Conservation (phyloP, 2,113 vertebrate genomes). For the Siniperca knerii region DNA sequence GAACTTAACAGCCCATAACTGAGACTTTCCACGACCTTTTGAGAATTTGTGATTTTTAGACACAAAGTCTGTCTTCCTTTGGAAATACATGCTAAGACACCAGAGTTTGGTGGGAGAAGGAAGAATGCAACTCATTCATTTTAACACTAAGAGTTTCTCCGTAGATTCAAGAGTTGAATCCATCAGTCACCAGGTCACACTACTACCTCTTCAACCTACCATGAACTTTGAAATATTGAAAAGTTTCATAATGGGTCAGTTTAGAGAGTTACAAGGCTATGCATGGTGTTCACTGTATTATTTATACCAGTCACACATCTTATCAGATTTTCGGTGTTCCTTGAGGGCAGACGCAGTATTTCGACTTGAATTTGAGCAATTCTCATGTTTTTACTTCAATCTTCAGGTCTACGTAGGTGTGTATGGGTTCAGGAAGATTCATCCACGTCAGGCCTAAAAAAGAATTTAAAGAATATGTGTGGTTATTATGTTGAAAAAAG, state of each 20-base stretch:
- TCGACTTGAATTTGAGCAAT: not conserved
- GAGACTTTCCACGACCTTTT: no score
- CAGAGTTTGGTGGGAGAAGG: not conserved
- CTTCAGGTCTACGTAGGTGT: not conserved
- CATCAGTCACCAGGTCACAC: not conserved
- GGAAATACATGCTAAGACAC: not conserved
- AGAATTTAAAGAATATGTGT: not conserved
- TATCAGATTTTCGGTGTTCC: conserved; percentile 7
- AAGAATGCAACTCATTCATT: not conserved
- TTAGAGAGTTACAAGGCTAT: conserved; percentile 6
- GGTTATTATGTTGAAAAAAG: not conserved
- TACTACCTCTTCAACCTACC: not conserved
- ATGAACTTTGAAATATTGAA: not conserved
- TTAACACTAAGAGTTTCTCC: not conserved
- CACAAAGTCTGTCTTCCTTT: not conserved
- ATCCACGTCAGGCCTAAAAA: not conserved
- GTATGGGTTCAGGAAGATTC: not conserved
- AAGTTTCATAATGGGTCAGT: not conserved
- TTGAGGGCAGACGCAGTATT: not conserved
- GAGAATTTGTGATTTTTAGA: not conserved
- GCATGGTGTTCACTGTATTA: not conserved
- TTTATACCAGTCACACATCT: conserved; percentile 16
- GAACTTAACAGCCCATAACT: no score
- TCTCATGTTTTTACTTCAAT: not conserved
- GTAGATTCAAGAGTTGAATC: not conserved